These are phyloP conservation scores for Caenorhabditis tropicalis DNA, from an alignment of 1,140 invertebrate species.

Conservation along the genomic window DNA sequence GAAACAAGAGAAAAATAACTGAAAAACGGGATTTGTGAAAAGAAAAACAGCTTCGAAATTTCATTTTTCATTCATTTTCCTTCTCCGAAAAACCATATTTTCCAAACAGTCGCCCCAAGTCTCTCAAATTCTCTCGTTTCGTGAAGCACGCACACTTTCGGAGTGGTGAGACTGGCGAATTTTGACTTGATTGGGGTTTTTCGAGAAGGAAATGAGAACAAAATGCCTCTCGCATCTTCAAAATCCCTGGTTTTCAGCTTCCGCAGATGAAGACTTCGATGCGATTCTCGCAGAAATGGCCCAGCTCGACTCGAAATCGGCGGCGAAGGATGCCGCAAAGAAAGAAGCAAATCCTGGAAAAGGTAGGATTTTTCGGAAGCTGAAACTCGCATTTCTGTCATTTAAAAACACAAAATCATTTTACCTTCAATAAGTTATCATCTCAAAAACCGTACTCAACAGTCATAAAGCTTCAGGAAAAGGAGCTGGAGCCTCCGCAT, in stretches of 20 bases:
- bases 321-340: not conserved
- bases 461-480: not conserved
- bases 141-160: not conserved
- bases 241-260: not conserved
- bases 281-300: conserved; percentile 55
- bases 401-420: too few relatives aligned
- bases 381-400: too few relatives aligned
- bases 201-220: not conserved
- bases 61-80: not conserved
- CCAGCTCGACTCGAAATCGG: conserved; percentile 45
- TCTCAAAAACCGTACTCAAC: too few relatives aligned
- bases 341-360: conserved; percentile 49
- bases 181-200: not conserved
- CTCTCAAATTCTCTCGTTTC: not conserved
- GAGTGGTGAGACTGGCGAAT: not conserved
- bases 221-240: not conserved
- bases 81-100: not conserved
- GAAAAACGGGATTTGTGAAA: not conserved
- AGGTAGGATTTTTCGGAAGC: conserved; percentile 12
- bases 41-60: too few relatives aligned
- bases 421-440: too few relatives aligned
- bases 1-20: not conserved
- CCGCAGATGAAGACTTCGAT: conserved; percentile 56
- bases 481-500: not conserved
- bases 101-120: not conserved